Conservation (phyloP, 2,113 vertebrate genomes). For the Coptodon bakossiorum region DNA sequence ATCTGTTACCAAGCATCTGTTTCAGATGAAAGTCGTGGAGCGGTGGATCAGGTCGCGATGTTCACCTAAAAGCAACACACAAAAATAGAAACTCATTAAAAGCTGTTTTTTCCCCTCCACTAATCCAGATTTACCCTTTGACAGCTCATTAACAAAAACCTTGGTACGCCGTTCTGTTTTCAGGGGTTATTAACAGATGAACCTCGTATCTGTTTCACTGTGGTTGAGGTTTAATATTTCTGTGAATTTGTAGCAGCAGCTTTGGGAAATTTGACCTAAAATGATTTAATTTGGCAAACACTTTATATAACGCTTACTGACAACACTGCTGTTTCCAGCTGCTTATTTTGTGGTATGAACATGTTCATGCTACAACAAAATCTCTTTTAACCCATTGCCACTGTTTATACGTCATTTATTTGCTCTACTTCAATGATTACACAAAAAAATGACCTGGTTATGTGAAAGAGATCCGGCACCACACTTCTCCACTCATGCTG, state of each 20-base stretch:
- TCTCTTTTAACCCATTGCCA: background rate
- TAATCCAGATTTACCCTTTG: constrained; percentile 38
- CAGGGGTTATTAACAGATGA: background rate
- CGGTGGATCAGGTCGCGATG: background rate
- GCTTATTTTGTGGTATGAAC: background rate
- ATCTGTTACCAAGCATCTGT: constrained; percentile 22
- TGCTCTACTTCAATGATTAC: background rate
- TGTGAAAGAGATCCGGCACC: background rate
- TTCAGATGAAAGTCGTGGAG: background rate
- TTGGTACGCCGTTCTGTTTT: background rate
- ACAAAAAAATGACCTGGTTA: background rate
- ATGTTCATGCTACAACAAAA: background rate
- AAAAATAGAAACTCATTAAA: constrained; percentile 50
- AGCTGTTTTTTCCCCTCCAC: background rate
- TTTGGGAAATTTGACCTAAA: background rate
- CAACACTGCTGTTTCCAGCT: background rate
- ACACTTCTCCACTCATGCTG: background rate
- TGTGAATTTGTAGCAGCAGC: background rate
- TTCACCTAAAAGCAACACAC: constrained; percentile 16
- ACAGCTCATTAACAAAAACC: constrained; percentile 11
- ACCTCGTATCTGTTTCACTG: background rate
- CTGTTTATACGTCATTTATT: background rate
- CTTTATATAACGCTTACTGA: background rate
- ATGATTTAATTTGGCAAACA: background rate
- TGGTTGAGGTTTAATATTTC: background rate